Base-by-base conservation (phyloP, 1,140 invertebrate genomes). In the Schmidtea mediterranea region DNA sequence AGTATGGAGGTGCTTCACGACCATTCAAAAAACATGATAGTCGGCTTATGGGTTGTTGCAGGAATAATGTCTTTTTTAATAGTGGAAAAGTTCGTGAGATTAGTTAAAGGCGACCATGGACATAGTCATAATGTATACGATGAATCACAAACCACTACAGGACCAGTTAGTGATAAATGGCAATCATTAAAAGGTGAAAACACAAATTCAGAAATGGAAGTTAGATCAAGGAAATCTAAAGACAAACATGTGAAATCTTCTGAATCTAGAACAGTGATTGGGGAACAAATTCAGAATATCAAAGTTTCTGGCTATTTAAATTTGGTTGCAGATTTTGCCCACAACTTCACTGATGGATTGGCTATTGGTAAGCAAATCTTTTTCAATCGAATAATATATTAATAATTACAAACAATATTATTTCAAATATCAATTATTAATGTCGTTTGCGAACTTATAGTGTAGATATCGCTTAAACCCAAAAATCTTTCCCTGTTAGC, bases 331-430 rank as follows among this genome's bases (percentile, higher is more conserved):
- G 87, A 94, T 63, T 87, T 87, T 66, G 75, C 79, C 37, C 87
- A 94, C 60, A 94, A 94, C 65, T 86, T 92, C 57, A 94, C 87
- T 26, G 87, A 94, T 74, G 87, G 86, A 36, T 62, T 94, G 22
- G 84, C 86, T 23, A 90, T 94, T 61, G 84, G 87, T 43, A 10
- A 32, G 26, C 10, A 10, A 32, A 6, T 32, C 26, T n/a, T n/a
- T n/a, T n/a, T n/a, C n/a, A n/a, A n/a, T n/a, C n/a, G n/a, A n/a
- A n/a, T n/a, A n/a, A n/a, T n/a, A n/a, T n/a, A n/a, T n/a, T n/a
- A n/a, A n/a, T n/a, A n/a, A n/a, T n/a, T n/a, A n/a, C n/a, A n/a
- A n/a, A n/a, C n/a, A n/a, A n/a, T n/a, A n/a, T n/a, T n/a, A n/a
- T n/a, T n/a, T n/a, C n/a, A n/a, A n/a, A n/a, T n/a, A n/a, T n/a